Evolutionary conservation across 2,113 vertebrate genomes (phyloP), one percentile per base, ranked within the genome.

Genomic region (Mionectes macconnelli): DNA sequence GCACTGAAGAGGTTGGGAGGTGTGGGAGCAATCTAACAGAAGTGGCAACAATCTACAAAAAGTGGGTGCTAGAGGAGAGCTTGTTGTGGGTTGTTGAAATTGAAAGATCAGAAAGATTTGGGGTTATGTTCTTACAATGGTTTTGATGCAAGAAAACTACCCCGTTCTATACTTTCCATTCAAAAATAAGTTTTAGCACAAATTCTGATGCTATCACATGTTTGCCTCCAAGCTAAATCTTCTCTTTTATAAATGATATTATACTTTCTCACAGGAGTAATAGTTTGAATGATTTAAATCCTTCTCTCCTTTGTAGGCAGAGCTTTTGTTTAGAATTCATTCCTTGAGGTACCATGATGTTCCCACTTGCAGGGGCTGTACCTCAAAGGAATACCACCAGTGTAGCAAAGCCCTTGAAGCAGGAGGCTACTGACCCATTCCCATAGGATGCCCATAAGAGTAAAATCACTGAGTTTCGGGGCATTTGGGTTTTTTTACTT

Each of bases 401-500:
- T 0, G 5, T 23, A 44, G 44, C 33, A 67, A 49, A 75, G 33
- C 40, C 50, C 78, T 44, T n/a, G 63, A 55, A 93, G 73, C 5
- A 56, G 25, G 22, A 75, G 37, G 25, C 6, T 30, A 12, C 53
- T 64, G 78, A 87, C 30, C 56, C 13, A 5, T 64, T 91, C 67
- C 27, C 13, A 16, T 28, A 25, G 12, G 57, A 31, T 7, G 45
- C 3, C 6, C 24, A 10, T 12, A 45, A 62, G 47, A 82, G n/a
- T 44, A 73, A 91, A 94, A 79, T 56, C 4, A 44, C 3, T 52
- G 39, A 20, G 16, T 85, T 85, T 69, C 40, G 47, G 24, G 30
- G 6, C 18, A 75, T 52, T 72, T 0, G 0, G 0, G 3, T 10
- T 69, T 84, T 75, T 85, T 66, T 85, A 52, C 17, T 56, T 44